Evolutionary conservation across 2,113 vertebrate species (phyloP).

Genomic region (Siniperca knerii): DNA sequence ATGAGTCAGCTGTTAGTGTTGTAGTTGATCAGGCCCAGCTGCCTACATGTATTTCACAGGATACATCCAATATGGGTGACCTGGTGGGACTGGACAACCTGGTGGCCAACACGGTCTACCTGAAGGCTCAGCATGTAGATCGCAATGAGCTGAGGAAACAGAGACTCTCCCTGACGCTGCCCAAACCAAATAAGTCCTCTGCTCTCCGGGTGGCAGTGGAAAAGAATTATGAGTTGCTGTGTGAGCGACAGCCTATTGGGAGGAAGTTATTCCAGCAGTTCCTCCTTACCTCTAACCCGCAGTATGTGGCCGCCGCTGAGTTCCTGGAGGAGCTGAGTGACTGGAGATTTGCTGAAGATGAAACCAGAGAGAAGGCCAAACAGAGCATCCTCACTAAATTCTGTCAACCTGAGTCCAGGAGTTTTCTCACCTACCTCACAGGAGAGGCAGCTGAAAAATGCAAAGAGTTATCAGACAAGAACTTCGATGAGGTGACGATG

Average conservation of each 20-base stretch:
- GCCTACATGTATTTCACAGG: background rate
- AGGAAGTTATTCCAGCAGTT: constrained; percentile 89
- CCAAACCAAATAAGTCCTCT: constrained; percentile 77
- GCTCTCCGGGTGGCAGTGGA: constrained; percentile 61
- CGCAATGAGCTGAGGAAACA: constrained; percentile 85
- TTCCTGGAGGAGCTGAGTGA: constrained; percentile 87
- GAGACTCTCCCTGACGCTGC: constrained; percentile 84
- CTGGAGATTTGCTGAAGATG: constrained; percentile 87
- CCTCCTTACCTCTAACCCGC: constrained; percentile 76
- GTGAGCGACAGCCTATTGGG: constrained; percentile 92
- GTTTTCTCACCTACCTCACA: constrained; percentile 84
- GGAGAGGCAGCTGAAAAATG: constrained; percentile 80
- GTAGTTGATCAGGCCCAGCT: constrained; percentile 1
- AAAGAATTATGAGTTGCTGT: constrained; percentile 86
- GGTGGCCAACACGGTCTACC: constrained; percentile 92
- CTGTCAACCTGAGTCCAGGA: constrained; percentile 79
- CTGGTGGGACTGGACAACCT: constrained; percentile 90
- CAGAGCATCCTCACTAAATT: constrained; percentile 84
- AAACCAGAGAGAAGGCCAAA: constrained; percentile 74
- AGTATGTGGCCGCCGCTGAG: constrained; percentile 78
- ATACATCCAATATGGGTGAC: constrained; percentile 85
- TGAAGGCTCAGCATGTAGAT: constrained; percentile 87
- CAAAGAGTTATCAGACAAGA: constrained; percentile 79
- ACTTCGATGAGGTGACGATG: constrained; percentile 78
- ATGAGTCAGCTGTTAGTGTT: constrained; percentile 4